phyloP scores from a whole-genome alignment of 2,797 vertebrate species.

The Sylvilagus floridanus region DNA sequence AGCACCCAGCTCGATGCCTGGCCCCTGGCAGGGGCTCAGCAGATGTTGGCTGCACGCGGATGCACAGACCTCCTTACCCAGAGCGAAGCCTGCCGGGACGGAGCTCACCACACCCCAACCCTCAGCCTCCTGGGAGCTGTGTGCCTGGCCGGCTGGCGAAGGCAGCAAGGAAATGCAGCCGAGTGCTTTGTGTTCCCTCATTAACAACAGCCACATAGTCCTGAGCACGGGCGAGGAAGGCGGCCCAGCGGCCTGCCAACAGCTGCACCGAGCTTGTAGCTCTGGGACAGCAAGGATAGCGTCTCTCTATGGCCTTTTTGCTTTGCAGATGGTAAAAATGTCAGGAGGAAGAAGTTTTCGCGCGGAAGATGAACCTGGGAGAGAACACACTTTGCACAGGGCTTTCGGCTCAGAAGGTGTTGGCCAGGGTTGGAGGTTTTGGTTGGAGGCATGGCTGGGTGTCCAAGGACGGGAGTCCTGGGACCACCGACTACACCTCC shows the following conservation, averaged over 20 bases:
- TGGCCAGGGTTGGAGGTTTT: neutral
- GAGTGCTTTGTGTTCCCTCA: neutral
- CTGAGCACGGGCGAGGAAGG: neutral
- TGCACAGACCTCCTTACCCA: neutral
- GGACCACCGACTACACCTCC: neutral
- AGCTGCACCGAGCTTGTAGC: neutral
- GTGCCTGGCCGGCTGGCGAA: neutral
- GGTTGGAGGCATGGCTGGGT: neutral
- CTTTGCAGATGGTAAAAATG: constrained; percentile 14
- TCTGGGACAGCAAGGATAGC: neutral
- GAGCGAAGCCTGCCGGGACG: neutral
- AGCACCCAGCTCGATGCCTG: neutral
- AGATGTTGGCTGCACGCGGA: neutral
- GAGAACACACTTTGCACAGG: neutral
- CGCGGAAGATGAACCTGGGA: neutral
- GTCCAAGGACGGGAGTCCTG: neutral
- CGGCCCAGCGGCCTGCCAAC: neutral
- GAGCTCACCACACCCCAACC: neutral
- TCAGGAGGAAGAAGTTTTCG: constrained; percentile 2
- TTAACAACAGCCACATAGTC: neutral
- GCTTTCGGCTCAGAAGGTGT: neutral
- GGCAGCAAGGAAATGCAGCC: neutral
- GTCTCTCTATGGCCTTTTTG: neutral
- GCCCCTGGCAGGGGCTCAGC: neutral
- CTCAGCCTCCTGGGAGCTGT: neutral